Conservation (phyloP, 1,140 invertebrate genomes). For the Sinella curviseta region DNA sequence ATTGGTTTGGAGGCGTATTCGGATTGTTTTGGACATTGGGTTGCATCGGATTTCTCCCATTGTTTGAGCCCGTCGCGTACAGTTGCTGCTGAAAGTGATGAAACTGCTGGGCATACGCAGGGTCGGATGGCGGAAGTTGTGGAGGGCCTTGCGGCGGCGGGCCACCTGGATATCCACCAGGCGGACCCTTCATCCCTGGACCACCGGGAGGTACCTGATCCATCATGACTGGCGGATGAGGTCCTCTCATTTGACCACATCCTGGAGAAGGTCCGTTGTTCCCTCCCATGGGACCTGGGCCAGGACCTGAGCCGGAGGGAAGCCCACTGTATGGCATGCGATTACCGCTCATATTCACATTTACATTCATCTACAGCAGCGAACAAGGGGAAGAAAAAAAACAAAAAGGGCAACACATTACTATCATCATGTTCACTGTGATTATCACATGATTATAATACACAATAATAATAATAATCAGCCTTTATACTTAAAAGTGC, state of each 20-base stretch:
- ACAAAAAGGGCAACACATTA: too few species aligned
- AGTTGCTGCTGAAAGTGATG: conserved; percentile 93
- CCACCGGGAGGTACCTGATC: conserved; percentile 36
- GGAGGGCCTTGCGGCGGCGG: conserved; percentile 39
- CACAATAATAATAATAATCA: too few species aligned
- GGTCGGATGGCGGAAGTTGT: conserved; percentile 68
- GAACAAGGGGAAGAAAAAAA: not conserved
- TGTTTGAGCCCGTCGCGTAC: conserved; percentile 69
- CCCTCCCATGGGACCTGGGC: conserved; percentile 57
- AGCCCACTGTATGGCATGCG: conserved; percentile 53
- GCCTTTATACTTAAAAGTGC: too few species aligned
- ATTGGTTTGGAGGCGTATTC: conserved; percentile 47
- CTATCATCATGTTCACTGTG: not conserved
- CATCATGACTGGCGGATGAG: conserved; percentile 49
- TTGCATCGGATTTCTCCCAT: conserved; percentile 47
- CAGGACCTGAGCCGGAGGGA: conserved; percentile 52
- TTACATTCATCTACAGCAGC: conserved; percentile 51
- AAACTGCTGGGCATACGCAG: conserved; percentile 90
- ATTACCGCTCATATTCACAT: conserved; percentile 54
- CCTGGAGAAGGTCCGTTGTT: conserved; percentile 52
- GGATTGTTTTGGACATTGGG: conserved; percentile 46
- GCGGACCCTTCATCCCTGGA: conserved; percentile 52
- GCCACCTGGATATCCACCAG: conserved; percentile 60
- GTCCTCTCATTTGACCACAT: conserved; percentile 59
- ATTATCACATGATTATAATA: not conserved